Evolutionary conservation across 2,113 vertebrate genomes (phyloP), one percentile per base, ranked within the genome.

Genomic region (Piaya cayana): DNA sequence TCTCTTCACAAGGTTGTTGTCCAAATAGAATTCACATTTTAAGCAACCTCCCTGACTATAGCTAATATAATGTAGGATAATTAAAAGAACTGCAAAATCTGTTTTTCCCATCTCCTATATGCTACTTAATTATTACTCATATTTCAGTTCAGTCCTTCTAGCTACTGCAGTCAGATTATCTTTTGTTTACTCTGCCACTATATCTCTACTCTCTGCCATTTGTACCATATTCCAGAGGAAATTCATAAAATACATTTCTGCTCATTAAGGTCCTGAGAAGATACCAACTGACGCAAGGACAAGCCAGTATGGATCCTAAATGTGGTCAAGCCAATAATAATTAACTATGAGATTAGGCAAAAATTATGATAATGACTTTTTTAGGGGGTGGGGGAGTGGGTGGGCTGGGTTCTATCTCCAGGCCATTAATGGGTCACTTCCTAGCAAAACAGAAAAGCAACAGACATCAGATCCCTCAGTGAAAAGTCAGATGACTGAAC

Each of bases 31-130:
- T 88, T 82, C 36, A 70, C 42, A 83, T 42, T 91, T 80, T 83
- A 75, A 71, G 36, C 17, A 37, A 18, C 67, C 36, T 83, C 36
- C 30, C 26, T 62, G 34, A 83, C 26, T 47, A 47, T 47, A 63
- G 22, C 6, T 90, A 86, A 86, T 71, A 63, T 20, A 93, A 91
- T 82, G 69, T 91, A 72, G 3, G 16, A 87, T 87, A 91, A 79
- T 91, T 76, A 64, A 95, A 91, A 92, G 69, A 82, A 82, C 36
- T 30, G 14, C 43, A 91, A n/a, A 95, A 62, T 53, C 43, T 85
- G 18, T 52, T 94, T 87, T 87, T 45, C 53, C n/a, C n/a, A 64
- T 87, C 23, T 95, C 56, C 22, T n/a, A 5, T 56, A 68, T 9
- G 15, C 16, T 53, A 26, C 23, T 64, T 23, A 76, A 8, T 82